phyloP scores from a whole-genome alignment of 2,113 vertebrate species.

The Dicerorhinus sumatrensis region DNA sequence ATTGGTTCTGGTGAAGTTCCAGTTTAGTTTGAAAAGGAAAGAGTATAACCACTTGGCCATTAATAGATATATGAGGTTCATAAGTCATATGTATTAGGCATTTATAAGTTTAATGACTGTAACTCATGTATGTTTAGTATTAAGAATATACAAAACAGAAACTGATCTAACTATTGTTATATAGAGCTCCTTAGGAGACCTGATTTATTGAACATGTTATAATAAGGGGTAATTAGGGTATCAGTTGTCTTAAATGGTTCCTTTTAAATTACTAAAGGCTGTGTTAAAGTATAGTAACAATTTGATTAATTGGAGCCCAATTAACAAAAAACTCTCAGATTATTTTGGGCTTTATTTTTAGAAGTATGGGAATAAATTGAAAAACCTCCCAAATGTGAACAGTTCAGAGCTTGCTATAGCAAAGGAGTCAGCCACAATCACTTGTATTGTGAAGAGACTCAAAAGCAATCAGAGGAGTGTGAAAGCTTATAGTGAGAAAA shows the following conservation, averaged over 20 bases:
- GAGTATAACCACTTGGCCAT: neutral
- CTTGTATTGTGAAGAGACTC: neutral
- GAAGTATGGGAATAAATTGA: neutral
- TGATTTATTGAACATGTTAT: neutral
- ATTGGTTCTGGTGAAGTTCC: neutral
- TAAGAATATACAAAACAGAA: neutral
- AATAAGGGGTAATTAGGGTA: neutral
- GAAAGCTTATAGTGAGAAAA: neutral
- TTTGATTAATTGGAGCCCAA: constrained; percentile 19
- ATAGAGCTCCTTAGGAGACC: neutral
- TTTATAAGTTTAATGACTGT: neutral
- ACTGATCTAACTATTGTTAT: neutral
- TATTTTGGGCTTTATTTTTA: neutral
- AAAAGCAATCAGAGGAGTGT: neutral
- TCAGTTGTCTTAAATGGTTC: neutral
- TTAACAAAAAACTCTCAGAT: neutral
- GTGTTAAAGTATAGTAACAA: neutral
- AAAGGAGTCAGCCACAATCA: neutral
- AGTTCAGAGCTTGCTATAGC: neutral
- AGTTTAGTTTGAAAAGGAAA: neutral
- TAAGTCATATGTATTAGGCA: neutral
- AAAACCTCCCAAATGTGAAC: neutral
- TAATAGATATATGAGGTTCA: neutral
- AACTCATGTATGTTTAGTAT: neutral
- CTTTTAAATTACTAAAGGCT: constrained; percentile 31